Percentiles rank a stretch among this genome's conserved stretches.
These are phyloP conservation scores for Mantis religiosa DNA, from an alignment of 2,888 invertebrate genomes.

Conservation along the genomic window DNA sequence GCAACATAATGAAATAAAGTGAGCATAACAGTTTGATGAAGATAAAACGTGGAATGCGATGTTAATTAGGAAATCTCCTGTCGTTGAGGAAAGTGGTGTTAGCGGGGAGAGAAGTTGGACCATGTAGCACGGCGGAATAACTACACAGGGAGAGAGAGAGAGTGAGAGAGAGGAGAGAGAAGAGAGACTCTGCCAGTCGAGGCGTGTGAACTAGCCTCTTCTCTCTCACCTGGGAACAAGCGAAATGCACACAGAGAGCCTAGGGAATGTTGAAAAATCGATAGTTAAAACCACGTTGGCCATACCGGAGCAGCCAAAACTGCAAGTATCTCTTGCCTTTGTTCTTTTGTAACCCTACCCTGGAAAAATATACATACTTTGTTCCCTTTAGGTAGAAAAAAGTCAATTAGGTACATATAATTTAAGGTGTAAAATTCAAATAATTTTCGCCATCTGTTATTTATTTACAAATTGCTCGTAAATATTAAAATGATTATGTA, in stretches of 20 bases:
- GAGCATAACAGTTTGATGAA: background rate
- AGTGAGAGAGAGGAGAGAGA: too few relatives aligned
- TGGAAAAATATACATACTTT: too few relatives aligned
- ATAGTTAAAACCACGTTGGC: background rate
- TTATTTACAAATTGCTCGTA: too few relatives aligned
- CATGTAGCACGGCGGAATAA: background rate
- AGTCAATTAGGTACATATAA: too few relatives aligned
- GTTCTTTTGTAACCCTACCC: too few relatives aligned
- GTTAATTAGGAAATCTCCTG: background rate
- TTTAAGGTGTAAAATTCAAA: too few relatives aligned
- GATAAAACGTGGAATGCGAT: background rate
- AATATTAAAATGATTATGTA: too few relatives aligned
- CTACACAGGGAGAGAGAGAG: background rate
- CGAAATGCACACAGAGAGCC: background rate
- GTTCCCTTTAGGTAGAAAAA: too few relatives aligned
- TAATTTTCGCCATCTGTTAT: too few relatives aligned
- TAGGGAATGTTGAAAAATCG: background rate
- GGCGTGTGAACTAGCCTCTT: background rate
- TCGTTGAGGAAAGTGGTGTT: background rate
- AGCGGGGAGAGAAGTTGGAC: background rate
- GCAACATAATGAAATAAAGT: background rate
- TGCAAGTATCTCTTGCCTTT: background rate
- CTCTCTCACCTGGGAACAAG: background rate
- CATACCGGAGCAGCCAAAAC: background rate
- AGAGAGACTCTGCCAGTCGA: background rate